A percentile compares a stretch with the other conserved stretches of the same genome.
Conservation (phyloP, 2,113 vertebrate genomes). For the Spea bombifrons region DNA sequence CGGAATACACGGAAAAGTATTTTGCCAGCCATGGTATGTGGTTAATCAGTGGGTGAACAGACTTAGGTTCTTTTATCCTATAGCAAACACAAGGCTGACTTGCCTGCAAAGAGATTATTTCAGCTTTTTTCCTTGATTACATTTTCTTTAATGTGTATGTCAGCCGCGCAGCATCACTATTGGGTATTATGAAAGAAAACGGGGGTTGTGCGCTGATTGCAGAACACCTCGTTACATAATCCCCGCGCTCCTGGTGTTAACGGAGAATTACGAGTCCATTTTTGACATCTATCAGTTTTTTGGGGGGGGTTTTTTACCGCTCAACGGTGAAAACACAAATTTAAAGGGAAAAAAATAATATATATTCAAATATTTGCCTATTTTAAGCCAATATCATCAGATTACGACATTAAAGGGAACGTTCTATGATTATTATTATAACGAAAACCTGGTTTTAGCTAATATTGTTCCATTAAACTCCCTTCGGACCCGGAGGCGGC, state of each 20-base stretch:
- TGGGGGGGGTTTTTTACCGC: background rate
- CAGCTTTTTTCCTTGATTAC: conserved; percentile 6
- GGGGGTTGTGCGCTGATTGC: background rate
- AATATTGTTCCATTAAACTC: too few species aligned
- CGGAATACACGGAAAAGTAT: too few species aligned
- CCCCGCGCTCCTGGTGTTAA: too few species aligned
- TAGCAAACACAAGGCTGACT: background rate
- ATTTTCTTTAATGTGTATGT: conserved; percentile 30
- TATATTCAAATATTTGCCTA: too few species aligned
- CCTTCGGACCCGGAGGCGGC: too few species aligned
- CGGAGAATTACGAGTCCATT: too few species aligned
- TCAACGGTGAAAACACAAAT: background rate
- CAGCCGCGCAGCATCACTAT: background rate
- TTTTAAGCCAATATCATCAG: too few species aligned
- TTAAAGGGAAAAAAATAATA: background rate
- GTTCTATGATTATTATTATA: too few species aligned
- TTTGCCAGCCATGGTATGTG: background rate
- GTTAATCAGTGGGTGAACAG: conserved; percentile 25
- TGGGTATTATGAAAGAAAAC: background rate
- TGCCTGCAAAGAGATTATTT: background rate
- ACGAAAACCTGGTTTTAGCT: too few species aligned
- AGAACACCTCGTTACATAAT: too few species aligned
- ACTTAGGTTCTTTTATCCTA: background rate
- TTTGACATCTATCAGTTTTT: background rate
- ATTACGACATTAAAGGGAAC: too few species aligned